phyloP scores from a whole-genome alignment of 2,113 vertebrate genomes.

The Thermophis baileyi region DNA sequence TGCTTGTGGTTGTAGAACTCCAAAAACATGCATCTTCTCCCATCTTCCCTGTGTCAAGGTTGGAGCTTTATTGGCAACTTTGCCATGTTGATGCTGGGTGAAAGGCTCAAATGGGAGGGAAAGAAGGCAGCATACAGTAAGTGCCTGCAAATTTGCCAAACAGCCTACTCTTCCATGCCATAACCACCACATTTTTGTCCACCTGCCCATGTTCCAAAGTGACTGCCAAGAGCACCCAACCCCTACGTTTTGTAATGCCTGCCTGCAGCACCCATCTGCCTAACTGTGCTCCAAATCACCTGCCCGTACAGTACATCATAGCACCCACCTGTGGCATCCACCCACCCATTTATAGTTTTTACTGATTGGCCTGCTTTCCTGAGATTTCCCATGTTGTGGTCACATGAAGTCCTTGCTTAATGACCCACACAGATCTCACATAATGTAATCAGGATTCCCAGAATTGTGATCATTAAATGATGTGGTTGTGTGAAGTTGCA shows the following conservation, averaged over 20 bases:
- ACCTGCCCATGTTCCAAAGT: not conserved
- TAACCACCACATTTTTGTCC: not conserved
- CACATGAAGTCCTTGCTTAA: not conserved
- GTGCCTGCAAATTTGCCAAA: too few species aligned
- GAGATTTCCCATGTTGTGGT: not conserved
- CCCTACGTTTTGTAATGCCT: not conserved
- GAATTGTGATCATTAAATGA: not conserved
- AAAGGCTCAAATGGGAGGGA: too few species aligned
- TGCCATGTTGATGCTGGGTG: too few species aligned
- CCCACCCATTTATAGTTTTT: not conserved
- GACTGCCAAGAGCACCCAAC: not conserved
- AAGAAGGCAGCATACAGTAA: too few species aligned
- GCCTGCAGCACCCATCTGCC: not conserved
- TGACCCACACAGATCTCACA: not conserved
- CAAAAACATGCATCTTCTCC: not conserved
- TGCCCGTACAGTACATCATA: not conserved
- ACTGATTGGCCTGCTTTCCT: not conserved
- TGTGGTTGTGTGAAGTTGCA: not conserved
- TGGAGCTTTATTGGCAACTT: too few species aligned
- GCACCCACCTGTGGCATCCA: not conserved
- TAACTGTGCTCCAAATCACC: not conserved
- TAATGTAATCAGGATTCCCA: not conserved
- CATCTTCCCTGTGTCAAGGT: not conserved
- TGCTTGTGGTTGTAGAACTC: not conserved
- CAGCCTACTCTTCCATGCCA: too few species aligned